Conservation (phyloP, 2,797 vertebrate species). For the Mus caroli region DNA sequence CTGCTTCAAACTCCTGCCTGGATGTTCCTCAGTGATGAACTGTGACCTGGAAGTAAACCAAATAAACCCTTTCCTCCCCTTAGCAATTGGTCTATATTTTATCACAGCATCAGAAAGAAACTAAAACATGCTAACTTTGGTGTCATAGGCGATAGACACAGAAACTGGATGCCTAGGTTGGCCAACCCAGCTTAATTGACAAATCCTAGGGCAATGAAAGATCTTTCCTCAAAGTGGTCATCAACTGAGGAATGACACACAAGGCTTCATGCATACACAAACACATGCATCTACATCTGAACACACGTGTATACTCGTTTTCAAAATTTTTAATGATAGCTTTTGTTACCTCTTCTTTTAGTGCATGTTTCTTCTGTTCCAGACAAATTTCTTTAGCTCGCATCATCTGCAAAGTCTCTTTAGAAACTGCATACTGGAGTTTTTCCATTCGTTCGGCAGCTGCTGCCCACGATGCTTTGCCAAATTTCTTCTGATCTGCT, state of each 20-base stretch:
- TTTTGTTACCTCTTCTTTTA: slow-evolving; percentile 95
- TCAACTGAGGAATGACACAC: neutral
- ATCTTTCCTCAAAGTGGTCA: neutral
- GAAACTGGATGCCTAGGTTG: neutral
- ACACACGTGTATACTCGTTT: neutral
- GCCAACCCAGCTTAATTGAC: neutral
- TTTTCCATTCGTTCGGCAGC: slow-evolving; percentile 98
- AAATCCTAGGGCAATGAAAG: neutral
- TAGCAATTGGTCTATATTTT: neutral
- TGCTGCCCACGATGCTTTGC: slow-evolving; percentile 96
- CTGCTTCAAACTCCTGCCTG: neutral
- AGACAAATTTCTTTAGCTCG: slow-evolving; percentile 98
- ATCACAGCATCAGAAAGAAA: neutral
- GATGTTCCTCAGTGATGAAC: neutral
- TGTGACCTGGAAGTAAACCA: neutral
- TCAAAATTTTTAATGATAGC: neutral
- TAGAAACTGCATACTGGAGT: slow-evolving; percentile 96
- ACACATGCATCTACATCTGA: neutral
- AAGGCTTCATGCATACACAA: neutral
- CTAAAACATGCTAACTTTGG: neutral
- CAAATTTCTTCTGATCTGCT: slow-evolving; percentile 97
- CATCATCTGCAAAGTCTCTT: slow-evolving; percentile 98
- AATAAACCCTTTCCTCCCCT: neutral
- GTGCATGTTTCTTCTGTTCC: slow-evolving; percentile 96
- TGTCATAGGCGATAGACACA: neutral